Evolutionary conservation across 2,888 invertebrate genomes (phyloP).

Genomic region (Trilocha varians): DNA sequence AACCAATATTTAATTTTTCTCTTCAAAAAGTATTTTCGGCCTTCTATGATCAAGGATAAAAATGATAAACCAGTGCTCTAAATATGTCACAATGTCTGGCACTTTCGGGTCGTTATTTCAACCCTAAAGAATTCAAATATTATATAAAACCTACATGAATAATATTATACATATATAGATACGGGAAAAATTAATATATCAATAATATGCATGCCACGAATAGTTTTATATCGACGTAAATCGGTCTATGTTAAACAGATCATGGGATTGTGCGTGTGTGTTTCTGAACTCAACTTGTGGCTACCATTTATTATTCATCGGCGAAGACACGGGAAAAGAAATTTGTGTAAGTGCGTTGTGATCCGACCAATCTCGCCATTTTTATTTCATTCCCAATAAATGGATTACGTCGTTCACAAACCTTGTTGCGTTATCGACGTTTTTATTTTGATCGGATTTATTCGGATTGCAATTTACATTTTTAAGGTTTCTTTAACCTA

Average conservation of each 20-base stretch:
- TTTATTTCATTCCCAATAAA: conserved; percentile 67
- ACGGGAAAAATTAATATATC: no score
- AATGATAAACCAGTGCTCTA: no score
- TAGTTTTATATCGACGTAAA: conserved; percentile 20
- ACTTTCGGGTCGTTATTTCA: no score
- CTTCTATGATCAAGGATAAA: no score
- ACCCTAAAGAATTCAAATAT: no score
- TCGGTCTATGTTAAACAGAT: conserved; percentile 15
- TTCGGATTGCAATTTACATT: neutral
- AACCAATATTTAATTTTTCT: no score
- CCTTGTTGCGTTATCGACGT: conserved; percentile 45
- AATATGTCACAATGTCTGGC: no score
- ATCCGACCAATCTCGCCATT: conserved; percentile 64
- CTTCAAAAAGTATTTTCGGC: no score
- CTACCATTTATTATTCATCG: conserved; percentile 65
- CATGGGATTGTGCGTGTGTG: conserved; percentile 20
- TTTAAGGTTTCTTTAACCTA: conserved; percentile 2
- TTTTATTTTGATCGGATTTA: conserved; percentile 30
- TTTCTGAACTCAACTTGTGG: conserved; percentile 32
- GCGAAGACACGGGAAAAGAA: conserved; percentile 64
- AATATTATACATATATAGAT: no score
- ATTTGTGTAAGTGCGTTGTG: conserved; percentile 70
- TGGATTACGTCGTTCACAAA: conserved; percentile 59
- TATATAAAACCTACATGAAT: no score
- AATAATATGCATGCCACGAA: conserved; percentile 11